Base-by-base conservation (phyloP, 2,113 vertebrate species). In the Bettongia penicillata region DNA sequence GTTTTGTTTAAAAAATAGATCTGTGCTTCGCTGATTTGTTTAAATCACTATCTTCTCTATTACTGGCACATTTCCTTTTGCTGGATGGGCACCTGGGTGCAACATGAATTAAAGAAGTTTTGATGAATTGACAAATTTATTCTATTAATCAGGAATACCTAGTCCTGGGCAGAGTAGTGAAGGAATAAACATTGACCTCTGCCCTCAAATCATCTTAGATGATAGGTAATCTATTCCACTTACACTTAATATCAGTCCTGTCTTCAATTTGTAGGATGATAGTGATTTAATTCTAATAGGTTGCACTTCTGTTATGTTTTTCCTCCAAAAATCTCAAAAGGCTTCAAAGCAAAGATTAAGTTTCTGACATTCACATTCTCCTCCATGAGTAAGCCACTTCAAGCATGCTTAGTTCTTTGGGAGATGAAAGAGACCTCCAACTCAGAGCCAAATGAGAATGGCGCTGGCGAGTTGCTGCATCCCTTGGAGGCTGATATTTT, bases 401-500 rank as follows among this genome's bases (percentile, higher is more conserved):
- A 53, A 31, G 24, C 26, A 26, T 28, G 0, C 8, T 43, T 43
- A 77, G 68, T 43, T 50, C 48, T 25, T 90, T 49, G 47, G 48
- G 89, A 7, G 24, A 55, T 92, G 91, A 91, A 19, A 47, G 77
- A 84, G 19, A 84, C 16, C 68, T 84, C 68, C n/a, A 84, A 84
- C 16, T 43, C 68, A 84, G 61, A 77, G 16, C 0, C 68, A 84
- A 84, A 68, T 61, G 57, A 31, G 28, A 31, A 31, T 28, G 31
- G 57, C 31, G 26, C 10, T 31, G 9, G 57, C 10, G 9, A 77
- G 28, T 37, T 19, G 61, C 14, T 19, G 26, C 0, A 28, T 37
- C 48, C 92, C 22, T 0, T 11, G 8, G 19, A n/a, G 6, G 11
- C 0, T 9, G 90, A 43, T 49, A 49, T 19, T 14, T 25, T 77